These are phyloP conservation scores for Phylloscopus collybita DNA, from an alignment of 2,797 vertebrate species.

Conservation along the genomic window DNA sequence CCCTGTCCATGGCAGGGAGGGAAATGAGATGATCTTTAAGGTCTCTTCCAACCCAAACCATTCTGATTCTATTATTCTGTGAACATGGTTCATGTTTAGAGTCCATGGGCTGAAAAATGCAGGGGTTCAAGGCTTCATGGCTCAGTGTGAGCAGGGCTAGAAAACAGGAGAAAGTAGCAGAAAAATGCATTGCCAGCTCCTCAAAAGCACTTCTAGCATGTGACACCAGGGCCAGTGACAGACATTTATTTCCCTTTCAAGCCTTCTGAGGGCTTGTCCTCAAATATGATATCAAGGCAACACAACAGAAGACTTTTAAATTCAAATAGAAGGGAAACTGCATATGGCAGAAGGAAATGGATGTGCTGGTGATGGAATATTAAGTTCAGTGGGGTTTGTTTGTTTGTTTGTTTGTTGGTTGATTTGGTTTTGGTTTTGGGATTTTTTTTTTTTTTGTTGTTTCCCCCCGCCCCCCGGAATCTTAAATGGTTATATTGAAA, in stretches of 20 bases:
- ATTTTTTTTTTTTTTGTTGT: background rate
- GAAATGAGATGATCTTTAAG: background rate
- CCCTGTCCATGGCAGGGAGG: rapidly evolving
- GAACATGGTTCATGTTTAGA: rapidly evolving
- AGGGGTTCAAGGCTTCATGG: background rate
- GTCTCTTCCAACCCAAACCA: background rate
- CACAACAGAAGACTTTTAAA: constrained; percentile 7
- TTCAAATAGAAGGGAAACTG: constrained; percentile 20
- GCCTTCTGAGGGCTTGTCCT: background rate
- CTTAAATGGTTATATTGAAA: background rate
- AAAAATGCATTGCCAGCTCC: background rate
- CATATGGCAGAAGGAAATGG: background rate
- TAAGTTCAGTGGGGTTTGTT: background rate
- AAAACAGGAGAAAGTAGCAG: background rate
- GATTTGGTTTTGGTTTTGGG: no score
- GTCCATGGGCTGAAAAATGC: background rate
- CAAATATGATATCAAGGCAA: background rate
- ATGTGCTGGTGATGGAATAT: background rate
- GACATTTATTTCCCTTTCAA: constrained; percentile 35
- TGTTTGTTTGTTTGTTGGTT: no score
- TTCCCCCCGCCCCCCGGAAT: background rate
- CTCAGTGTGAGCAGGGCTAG: background rate
- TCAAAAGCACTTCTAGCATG: background rate
- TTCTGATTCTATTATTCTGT: background rate
- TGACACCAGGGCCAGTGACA: background rate